These are phyloP conservation scores for Diachasmimorpha longicaudata DNA, from an alignment of 1,140 invertebrate genomes.

Conservation along the genomic window DNA sequence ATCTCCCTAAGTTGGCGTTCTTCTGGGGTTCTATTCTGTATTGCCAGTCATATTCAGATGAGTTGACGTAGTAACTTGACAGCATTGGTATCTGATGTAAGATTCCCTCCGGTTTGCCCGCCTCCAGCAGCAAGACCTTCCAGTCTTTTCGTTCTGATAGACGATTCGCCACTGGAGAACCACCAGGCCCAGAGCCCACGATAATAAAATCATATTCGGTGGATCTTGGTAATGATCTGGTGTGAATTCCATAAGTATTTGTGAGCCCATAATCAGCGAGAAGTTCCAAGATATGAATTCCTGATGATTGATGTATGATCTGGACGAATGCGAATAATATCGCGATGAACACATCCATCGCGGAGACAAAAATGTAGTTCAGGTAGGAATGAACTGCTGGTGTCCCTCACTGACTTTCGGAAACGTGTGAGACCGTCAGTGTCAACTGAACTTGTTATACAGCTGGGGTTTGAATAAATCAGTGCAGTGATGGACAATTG, in stretches of 20 bases:
- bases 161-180: constrained; percentile 68
- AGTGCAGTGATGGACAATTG: no score
- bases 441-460: no score
- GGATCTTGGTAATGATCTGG: neutral
- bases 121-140: constrained; percentile 63
- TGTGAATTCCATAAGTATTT: neutral
- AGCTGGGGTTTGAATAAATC: no score
- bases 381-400: neutral
- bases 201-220: neutral
- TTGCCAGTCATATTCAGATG: constrained; percentile 66
- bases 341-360: neutral
- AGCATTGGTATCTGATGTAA: constrained; percentile 60
- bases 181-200: constrained; percentile 63
- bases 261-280: neutral
- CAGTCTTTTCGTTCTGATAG: constrained; percentile 61
- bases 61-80: constrained; percentile 56
- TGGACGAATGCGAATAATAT: neutral
- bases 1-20: constrained; percentile 70
- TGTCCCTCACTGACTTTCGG: neutral
- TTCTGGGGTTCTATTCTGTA: constrained; percentile 68
- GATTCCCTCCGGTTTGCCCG: constrained; percentile 56
- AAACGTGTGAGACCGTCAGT: no score
- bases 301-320: neutral
- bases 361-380: neutral
- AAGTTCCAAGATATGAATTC: neutral